These are phyloP conservation scores for Gallinago nigripennis DNA, from an alignment of 2,797 vertebrate genomes.

Conservation along the genomic window DNA sequence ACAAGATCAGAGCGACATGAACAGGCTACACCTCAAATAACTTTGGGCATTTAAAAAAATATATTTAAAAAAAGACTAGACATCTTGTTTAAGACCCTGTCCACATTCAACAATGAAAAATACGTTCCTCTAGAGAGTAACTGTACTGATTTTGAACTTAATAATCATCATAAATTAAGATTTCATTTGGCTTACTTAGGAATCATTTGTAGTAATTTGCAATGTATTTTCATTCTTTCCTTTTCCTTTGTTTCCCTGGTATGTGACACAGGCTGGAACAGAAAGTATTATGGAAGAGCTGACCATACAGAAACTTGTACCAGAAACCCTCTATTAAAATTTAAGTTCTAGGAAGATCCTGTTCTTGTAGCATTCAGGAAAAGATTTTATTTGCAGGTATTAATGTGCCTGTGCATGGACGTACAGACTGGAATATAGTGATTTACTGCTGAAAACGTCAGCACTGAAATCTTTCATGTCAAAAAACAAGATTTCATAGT, in stretches of 20 bases:
- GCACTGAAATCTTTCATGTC: not conserved
- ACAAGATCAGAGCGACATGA: not conserved
- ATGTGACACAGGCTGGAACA: not conserved
- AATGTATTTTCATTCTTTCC: not conserved
- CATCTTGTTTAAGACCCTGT: not conserved
- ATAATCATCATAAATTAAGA: not conserved
- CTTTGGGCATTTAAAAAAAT: not conserved
- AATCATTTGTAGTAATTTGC: not conserved
- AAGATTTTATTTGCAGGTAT: not conserved
- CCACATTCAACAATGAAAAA: not conserved
- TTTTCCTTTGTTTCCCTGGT: not conserved
- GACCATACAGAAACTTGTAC: not conserved
- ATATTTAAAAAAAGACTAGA: not conserved
- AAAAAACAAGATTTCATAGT: not conserved
- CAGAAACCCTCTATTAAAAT: not conserved
- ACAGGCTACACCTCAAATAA: not conserved
- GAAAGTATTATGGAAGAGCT: not conserved
- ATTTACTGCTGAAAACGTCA: not conserved
- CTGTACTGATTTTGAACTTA: not conserved
- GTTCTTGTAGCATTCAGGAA: not conserved
- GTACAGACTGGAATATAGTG: not conserved
- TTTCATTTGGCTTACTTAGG: not conserved
- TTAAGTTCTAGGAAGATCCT: not conserved
- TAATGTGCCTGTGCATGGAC: not conserved
- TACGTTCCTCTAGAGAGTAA: not conserved